Evolutionary conservation across 2,113 vertebrate species (phyloP).

Genomic region (Melanerpes formicivorus): DNA sequence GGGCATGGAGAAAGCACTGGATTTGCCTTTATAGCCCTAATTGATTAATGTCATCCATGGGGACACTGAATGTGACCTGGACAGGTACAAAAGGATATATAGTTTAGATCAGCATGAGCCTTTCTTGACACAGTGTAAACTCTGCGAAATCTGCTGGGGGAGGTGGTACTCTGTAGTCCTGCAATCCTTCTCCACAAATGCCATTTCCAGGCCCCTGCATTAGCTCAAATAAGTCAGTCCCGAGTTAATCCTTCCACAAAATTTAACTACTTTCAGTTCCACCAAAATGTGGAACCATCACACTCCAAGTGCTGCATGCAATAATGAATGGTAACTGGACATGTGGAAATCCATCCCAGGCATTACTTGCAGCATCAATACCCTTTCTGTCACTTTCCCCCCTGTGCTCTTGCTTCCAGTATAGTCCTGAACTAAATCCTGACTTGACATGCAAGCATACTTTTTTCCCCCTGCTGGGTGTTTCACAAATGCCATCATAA

Average conservation of each 20-base stretch:
- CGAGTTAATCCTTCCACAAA: not conserved
- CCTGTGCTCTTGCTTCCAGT: not conserved
- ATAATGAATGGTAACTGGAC: not conserved
- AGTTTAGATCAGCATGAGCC: not conserved
- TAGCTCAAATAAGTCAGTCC: not conserved
- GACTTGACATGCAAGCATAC: not conserved
- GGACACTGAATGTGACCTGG: not conserved
- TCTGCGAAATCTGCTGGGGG: not conserved
- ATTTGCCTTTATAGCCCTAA: not conserved
- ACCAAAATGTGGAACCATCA: not conserved
- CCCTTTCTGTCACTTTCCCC: not conserved
- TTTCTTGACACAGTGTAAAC: not conserved
- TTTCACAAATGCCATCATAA: not conserved
- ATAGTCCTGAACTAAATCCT: not conserved
- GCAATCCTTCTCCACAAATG: not conserved
- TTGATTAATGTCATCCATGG: not conserved
- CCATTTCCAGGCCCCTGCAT: not conserved
- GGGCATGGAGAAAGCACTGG: not conserved
- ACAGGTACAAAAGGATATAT: not conserved
- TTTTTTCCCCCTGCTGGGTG: not conserved
- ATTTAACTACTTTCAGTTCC: not conserved
- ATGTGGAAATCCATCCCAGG: not conserved
- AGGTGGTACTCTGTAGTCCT: not conserved
- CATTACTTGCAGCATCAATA: not conserved
- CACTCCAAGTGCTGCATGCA: not conserved